These are phyloP conservation scores for Fissipunctia ypsillon DNA, from an alignment of 2,888 invertebrate species.

Conservation along the genomic window DNA sequence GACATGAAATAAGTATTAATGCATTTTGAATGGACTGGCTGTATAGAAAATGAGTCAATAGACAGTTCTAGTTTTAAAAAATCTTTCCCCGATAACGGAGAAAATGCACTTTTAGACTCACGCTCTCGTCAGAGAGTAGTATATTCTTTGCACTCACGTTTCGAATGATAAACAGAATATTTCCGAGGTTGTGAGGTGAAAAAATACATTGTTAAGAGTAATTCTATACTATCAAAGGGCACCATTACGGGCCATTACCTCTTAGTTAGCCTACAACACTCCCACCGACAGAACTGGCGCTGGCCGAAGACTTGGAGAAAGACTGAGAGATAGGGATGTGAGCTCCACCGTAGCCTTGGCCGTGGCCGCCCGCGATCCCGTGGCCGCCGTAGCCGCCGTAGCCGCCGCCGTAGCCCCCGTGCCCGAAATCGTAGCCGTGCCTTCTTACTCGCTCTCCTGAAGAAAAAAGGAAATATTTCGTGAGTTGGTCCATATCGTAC, in stretches of 20 bases:
- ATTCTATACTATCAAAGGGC: not conserved
- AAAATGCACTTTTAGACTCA: no score
- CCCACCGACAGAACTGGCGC: conserved; percentile 71
- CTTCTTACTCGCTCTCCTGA: conserved; percentile 71
- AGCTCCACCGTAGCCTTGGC: conserved; percentile 63
- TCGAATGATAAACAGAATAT: no score
- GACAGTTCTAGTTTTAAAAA: no score
- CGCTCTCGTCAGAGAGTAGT: no score
- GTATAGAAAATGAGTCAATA: no score
- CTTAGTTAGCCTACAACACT: conserved; percentile 30
- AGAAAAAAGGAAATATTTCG: not conserved
- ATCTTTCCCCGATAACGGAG: no score
- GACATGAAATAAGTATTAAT: no score
- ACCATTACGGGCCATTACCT: not conserved
- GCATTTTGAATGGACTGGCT: no score
- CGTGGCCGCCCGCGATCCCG: conserved; percentile 60
- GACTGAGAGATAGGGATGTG: conserved; percentile 70
- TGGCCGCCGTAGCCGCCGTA: conserved; percentile 67
- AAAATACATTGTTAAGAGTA: not conserved
- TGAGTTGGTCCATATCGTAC: not conserved
- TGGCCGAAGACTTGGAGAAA: conserved; percentile 81
- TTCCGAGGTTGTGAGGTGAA: no score
- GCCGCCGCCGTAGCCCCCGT: conserved; percentile 69
- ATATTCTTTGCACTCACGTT: no score
- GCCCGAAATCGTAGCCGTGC: conserved; percentile 68